Evolutionary conservation across 2,113 vertebrate genomes (phyloP), one percentile per base, ranked within the genome.

Genomic region (Amblyopsis rosae): DNA sequence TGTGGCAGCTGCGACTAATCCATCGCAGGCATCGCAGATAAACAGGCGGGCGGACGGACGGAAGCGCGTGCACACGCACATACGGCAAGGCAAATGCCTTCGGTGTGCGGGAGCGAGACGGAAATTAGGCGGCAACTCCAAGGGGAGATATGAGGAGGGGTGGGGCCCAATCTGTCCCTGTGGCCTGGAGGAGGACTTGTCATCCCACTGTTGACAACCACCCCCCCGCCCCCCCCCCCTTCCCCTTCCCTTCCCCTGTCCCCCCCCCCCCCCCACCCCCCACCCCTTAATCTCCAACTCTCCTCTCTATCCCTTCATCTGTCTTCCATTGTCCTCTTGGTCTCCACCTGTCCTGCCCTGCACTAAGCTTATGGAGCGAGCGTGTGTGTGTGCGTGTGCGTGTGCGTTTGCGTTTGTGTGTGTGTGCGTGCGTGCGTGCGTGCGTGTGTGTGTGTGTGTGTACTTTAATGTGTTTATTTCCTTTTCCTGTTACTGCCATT

Each of bases 201-300:
- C 88, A 89, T 75, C 88, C 75, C 7, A 70, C 75, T 77, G 68
- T 69, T 86, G 85, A 91, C 87, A 85, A 62, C 88, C 82, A 73
- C 56, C 67, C 65, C 12, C 49, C 77, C 10, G 63, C 67, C 0
- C 68, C 50, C 4, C 58, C 48, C 12, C 19, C n/a, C n/a, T n/a
- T n/a, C n/a, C n/a, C n/a, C n/a, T n/a, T n/a, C n/a, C n/a, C n/a
- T n/a, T n/a, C n/a, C n/a, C n/a, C n/a, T n/a, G n/a, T n/a, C n/a
- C n/a, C n/a, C n/a, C n/a, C n/a, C n/a, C 65, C 12, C 49, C 77
- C 10, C 65, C 67, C 0, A 65, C 50, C 4, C 58, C 48, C 12
- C 19, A 15, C 16, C 19, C n/a, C 50, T 56, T 73, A 61, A 66
- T 13, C 63, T 73, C 57, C 71, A 75, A 69, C 33, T 62, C 41